A percentile compares a stretch with the other conserved stretches of the same genome.
phyloP scores from a whole-genome alignment of 2,113 vertebrate species.

The Ciconia maguari region DNA sequence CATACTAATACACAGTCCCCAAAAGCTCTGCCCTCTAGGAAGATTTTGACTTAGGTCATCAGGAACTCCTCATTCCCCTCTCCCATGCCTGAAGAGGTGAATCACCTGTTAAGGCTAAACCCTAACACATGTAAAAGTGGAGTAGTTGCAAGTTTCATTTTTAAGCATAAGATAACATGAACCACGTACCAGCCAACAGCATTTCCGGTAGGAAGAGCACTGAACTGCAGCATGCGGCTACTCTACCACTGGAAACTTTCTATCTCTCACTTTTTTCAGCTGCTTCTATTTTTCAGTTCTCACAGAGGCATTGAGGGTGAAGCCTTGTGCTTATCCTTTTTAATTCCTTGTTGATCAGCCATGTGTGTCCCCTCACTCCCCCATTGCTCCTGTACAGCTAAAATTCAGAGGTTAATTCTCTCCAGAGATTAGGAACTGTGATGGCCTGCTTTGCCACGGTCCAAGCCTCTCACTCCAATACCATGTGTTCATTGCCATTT shows the following conservation, averaged over 20 bases:
- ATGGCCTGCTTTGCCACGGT: background rate
- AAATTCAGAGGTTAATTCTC: background rate
- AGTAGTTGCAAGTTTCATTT: background rate
- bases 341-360: background rate
- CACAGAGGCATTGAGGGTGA: background rate
- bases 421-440: background rate
- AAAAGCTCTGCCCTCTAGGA: background rate
- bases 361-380: background rate
- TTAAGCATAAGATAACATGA: background rate
- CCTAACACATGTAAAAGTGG: background rate
- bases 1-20: background rate
- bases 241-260: background rate
- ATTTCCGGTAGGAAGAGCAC: background rate
- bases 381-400: accelerated
- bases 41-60: background rate
- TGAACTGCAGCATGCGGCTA: accelerated
- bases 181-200: background rate
- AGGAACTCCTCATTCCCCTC: background rate
- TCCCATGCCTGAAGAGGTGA: background rate
- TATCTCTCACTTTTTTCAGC: background rate
- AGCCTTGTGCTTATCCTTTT: background rate
- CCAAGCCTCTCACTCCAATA: background rate
- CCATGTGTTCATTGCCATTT: background rate
- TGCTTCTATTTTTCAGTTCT: background rate
- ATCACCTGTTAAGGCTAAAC: background rate